phyloP scores from a whole-genome alignment of 2,888 invertebrate species.

The Epiblema foenella region DNA sequence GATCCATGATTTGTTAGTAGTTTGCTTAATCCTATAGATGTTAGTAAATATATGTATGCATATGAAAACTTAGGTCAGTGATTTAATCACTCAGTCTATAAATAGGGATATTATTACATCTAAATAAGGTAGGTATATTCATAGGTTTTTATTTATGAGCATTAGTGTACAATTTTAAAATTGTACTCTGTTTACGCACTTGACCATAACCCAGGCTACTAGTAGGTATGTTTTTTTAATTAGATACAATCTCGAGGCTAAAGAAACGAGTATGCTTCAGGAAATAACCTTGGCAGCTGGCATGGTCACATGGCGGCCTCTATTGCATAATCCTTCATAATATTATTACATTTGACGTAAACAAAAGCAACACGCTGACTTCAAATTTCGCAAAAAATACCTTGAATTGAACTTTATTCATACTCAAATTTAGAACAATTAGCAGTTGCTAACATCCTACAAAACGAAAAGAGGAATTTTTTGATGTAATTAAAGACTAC shows the following conservation, averaged over 20 bases:
- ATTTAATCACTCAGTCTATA: no score
- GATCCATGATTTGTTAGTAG: no score
- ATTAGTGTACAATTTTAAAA: background rate
- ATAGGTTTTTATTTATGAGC: background rate
- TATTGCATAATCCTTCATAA: conserved; percentile 52
- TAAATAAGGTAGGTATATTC: no score
- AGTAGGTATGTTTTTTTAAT: background rate
- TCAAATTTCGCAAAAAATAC: background rate
- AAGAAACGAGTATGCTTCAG: conserved; percentile 45
- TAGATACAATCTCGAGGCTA: conserved; percentile 5
- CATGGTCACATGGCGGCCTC: conserved; percentile 45
- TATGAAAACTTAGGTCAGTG: no score
- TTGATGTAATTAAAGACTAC: conserved; percentile 51
- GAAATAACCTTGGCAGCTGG: conserved; percentile 57
- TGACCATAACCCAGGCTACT: background rate
- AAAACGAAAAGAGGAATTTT: background rate
- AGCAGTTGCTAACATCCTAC: background rate
- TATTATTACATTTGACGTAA: conserved; percentile 5
- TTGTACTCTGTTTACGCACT: background rate
- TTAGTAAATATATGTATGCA: no score
- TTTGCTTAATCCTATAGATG: no score
- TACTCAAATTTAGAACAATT: background rate
- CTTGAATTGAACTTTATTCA: background rate
- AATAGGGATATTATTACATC: no score
- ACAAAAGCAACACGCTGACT: background rate